phyloP scores from a whole-genome alignment of 2,113 vertebrate species.

The Mugil cephalus region DNA sequence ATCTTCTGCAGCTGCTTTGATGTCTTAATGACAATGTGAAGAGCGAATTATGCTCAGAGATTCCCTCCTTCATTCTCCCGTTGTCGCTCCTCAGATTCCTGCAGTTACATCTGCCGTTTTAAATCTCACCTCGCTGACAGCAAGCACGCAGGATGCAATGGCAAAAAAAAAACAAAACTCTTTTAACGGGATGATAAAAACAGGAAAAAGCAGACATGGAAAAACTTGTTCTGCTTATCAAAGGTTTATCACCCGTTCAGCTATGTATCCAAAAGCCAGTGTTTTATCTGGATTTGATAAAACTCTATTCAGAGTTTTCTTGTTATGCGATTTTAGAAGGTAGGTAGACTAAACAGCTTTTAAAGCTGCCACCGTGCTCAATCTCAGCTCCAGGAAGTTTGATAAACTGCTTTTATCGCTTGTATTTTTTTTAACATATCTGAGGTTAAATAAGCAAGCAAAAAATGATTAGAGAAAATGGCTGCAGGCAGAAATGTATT shows the following conservation, averaged over 20 bases:
- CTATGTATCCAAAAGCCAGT: constrained; percentile 19
- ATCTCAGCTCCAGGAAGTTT: constrained; percentile 46
- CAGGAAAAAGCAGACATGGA: constrained; percentile 33
- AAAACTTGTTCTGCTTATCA: constrained; percentile 48
- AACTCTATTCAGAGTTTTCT: constrained; percentile 5
- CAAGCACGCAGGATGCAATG: constrained; percentile 24
- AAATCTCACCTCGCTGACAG: constrained; percentile 30
- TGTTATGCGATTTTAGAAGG: constrained; percentile 10
- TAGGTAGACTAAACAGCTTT: constrained; percentile 51
- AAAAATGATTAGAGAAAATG: constrained; percentile 20
- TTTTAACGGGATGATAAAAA: background rate
- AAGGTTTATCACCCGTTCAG: constrained; percentile 46
- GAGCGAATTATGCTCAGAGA: constrained; percentile 62
- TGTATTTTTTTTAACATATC: constrained; percentile 13
- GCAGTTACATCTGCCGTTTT: constrained; percentile 62
- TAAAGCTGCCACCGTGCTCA: background rate
- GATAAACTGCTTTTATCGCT: constrained; percentile 42
- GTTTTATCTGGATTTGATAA: constrained; percentile 46
- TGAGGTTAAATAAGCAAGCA: constrained; percentile 18
- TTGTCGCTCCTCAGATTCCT: constrained; percentile 52
- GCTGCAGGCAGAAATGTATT: constrained; percentile 6
- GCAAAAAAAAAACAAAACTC: no score
- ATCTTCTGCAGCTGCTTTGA: constrained; percentile 71
- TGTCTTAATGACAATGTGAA: constrained; percentile 71
- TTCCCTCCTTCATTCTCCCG: constrained; percentile 19